Conservation (phyloP, 2,113 vertebrate species). For the Nannospalax galili region DNA sequence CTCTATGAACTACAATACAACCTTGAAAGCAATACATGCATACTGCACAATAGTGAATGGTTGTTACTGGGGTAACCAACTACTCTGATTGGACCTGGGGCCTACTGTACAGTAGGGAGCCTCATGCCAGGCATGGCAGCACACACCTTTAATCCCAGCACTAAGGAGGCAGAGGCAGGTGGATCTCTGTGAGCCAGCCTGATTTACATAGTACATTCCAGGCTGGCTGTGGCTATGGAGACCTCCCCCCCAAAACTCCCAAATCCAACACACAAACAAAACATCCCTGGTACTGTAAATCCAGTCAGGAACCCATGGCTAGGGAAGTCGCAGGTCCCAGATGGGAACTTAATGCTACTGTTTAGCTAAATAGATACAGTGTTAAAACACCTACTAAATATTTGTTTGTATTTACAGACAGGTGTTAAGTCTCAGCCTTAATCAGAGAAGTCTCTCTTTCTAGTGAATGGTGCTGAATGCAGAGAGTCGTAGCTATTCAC, state of each 20-base stretch:
- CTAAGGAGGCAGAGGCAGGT: no score
- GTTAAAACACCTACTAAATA: not conserved
- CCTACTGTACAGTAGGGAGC: not conserved
- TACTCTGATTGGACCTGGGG: not conserved
- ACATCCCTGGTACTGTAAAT: not conserved
- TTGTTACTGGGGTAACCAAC: not conserved
- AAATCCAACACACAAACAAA: no score
- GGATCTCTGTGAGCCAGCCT: no score
- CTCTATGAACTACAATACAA: not conserved
- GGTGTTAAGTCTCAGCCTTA: not conserved
- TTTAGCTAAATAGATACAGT: not conserved
- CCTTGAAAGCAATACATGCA: not conserved
- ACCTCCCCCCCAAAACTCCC: no score
- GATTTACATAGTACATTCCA: no score
- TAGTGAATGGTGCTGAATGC: not conserved
- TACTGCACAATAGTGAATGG: not conserved
- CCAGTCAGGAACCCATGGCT: not conserved
- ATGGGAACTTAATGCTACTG: not conserved
- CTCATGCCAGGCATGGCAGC: no score
- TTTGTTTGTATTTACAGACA: not conserved
- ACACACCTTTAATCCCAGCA: no score
- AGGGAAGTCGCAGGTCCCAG: not conserved
- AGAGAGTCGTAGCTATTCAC: not conserved
- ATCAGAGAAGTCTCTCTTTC: not conserved
- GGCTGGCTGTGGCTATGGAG: no score